Base-by-base conservation (phyloP, 2,113 vertebrate genomes). In the Leptobrachium leishanense region DNA sequence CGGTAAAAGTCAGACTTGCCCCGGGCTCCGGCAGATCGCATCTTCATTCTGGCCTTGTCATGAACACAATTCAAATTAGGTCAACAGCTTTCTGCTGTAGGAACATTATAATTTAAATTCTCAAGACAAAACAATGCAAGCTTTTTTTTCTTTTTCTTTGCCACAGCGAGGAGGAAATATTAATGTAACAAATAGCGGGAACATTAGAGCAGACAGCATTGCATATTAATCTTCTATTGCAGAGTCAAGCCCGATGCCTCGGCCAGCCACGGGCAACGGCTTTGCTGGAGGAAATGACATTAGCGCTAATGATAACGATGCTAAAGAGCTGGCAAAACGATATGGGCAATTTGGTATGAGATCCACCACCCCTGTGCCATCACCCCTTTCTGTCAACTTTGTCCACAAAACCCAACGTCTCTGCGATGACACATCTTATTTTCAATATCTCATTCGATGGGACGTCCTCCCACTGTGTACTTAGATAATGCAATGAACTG, bases 151-250 rank as follows among this genome's bases (percentile, higher is more conserved):
- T 31, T 31, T 31, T 31, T 83, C 87, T 86, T 88, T 88, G 90
- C 87, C 86, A 89, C 83, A 66, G 39, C 84, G 86, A 87, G 84
- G 80, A 88, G 89, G 85, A 92, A 91, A 89, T 91, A 91, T 90
- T 90, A 90, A 89, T 90, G 87, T 87, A 90, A 90, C 85, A 91
- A 92, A 92, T 88, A 84, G 85, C 82, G 78, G 62, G 83, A 81
- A 82, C 83, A 91, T 89, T 90, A 80, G 55, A 84, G 84, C 88
- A 90, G 90, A 82, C 79, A 88, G 85, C 87, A 76, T 77, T 76
- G 83, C 68, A 69, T 90, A 91, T 90, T 92, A 92, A 92, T 91
- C 90, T 89, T 82, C 83, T 86, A 76, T 59, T 11, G 84, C 66
- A 74, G 44, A 43, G 46, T 10, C 5, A 12, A 43, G 74, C 39